Base-by-base conservation (phyloP, 2,113 vertebrate species). In the Lutjanus erythropterus region DNA sequence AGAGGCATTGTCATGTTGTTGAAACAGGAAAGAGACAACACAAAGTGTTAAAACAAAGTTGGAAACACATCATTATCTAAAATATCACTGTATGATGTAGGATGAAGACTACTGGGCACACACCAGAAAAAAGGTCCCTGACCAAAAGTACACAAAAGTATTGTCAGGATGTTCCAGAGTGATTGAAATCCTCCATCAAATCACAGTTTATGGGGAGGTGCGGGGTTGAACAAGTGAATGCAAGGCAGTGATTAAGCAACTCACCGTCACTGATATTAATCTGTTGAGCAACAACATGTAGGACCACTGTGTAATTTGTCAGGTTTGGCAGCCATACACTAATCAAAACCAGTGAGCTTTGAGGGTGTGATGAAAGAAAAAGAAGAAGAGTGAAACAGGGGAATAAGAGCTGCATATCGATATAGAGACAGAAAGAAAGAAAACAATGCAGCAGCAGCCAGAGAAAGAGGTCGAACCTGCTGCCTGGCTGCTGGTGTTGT, bases 401-500 rank as follows among this genome's bases (percentile, higher is more conserved):
- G 71, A 88, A 81, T 19, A 33, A 77, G 49, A 71, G 29, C 27
- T n/a, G 55, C 71, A 39, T 55, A 71, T 72, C 27, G 37, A 68
- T 6, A 49, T 16, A 64, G 87, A 85, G 79, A 68, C 58, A 73
- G 74, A 49, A 59, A 6, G 78, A 75, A 31, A 53, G 83, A 73
- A 65, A 66, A 88, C 89, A 89, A 89, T 69, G 72, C 83, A 81
- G 73, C 70, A 31, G 79, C 75, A 75, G 61, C 71, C 55, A 71
- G 68, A 88, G 83, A 91, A 84, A 84, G 67, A 91, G 76, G 73
- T 71, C 35, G 78, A 92, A 90, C 85, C 90, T 93, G 88, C 77
- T 84, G 77, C 84, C 79, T 75, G 91, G 86, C 80, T 88, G 92
- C 86, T 90, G 83, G 55, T 67, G 68, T 62, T 79, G 75, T 95